Conservation (phyloP, 1,140 invertebrate species). For the Neoseiulus cucumeris region DNA sequence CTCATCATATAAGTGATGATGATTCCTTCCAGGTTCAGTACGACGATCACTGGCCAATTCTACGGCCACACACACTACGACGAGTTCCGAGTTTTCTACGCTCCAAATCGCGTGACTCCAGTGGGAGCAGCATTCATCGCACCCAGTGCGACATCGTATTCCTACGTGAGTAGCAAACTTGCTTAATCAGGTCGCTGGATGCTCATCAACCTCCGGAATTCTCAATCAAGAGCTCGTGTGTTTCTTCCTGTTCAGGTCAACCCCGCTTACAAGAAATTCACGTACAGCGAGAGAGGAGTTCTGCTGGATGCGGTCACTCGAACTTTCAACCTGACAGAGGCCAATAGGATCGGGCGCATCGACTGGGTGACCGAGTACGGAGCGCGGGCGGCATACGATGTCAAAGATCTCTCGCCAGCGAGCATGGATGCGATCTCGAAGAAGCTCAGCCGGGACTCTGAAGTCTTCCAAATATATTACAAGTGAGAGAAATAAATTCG, state of each 20-base stretch:
- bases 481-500: not conserved
- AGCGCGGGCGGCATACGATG: not conserved
- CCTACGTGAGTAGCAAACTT: not conserved
- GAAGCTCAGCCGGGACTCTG: not conserved
- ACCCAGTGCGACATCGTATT: conserved; percentile 28
- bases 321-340: not conserved
- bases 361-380: not conserved
- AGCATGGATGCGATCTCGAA: not conserved
- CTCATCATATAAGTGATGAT: too few relatives aligned
- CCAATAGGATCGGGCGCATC: not conserved
- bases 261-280: not conserved
- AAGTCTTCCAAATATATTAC: not conserved
- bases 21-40: conserved; percentile 36
- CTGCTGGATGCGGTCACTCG: not conserved
- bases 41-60: conserved; percentile 51
- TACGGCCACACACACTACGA: conserved; percentile 60
- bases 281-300: not conserved
- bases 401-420: not conserved
- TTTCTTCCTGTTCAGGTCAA: not conserved
- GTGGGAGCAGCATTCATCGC: conserved; percentile 25
- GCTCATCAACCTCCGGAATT: too few relatives aligned
- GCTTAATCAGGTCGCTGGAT: not conserved
- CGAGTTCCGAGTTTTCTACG: conserved; percentile 46
- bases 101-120: conserved; percentile 22
- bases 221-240: too few relatives aligned